Conservation (phyloP, 2,797 vertebrate genomes). For the Tarsius wallacei region DNA sequence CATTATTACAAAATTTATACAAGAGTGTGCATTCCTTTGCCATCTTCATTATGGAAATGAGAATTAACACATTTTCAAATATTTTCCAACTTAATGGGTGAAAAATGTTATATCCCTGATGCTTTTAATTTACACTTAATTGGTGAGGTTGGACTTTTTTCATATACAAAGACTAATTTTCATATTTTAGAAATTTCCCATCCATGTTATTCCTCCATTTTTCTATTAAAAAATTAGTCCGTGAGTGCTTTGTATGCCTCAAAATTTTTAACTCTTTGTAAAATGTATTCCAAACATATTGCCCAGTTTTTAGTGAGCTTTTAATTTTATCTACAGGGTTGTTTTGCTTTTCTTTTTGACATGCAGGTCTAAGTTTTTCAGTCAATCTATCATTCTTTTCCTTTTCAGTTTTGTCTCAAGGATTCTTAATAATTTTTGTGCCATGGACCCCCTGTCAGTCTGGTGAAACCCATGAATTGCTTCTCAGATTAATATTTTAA, state of each 20-base stretch:
- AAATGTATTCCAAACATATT: background rate
- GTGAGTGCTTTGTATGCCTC: background rate
- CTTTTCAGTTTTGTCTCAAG: background rate
- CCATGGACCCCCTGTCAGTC: background rate
- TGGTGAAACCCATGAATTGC: background rate
- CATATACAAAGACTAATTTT: conserved; percentile 1
- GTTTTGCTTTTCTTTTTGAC: background rate
- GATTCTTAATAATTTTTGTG: background rate
- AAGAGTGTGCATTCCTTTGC: conserved; percentile 54
- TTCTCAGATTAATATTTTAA: conserved; percentile 56
- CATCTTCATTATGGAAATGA: conserved; percentile 61
- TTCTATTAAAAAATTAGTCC: conserved; percentile 54
- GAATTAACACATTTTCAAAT: conserved; percentile 75
- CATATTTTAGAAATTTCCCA: conserved; percentile 41
- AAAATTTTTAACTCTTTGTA: conserved; percentile 9
- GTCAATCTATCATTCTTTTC: background rate
- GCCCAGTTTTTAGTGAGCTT: conserved; percentile 49
- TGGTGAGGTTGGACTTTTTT: conserved; percentile 67
- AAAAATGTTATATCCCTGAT: conserved; percentile 65
- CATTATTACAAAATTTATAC: conserved; percentile 52
- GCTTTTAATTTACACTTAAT: conserved; percentile 71
- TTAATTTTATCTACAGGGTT: background rate
- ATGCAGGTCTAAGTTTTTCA: background rate
- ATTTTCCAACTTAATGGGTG: conserved; percentile 69
- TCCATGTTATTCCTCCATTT: background rate